Evolutionary conservation across 1,140 invertebrate species (phyloP).

Genomic region (Mizuhopecten yessoensis): DNA sequence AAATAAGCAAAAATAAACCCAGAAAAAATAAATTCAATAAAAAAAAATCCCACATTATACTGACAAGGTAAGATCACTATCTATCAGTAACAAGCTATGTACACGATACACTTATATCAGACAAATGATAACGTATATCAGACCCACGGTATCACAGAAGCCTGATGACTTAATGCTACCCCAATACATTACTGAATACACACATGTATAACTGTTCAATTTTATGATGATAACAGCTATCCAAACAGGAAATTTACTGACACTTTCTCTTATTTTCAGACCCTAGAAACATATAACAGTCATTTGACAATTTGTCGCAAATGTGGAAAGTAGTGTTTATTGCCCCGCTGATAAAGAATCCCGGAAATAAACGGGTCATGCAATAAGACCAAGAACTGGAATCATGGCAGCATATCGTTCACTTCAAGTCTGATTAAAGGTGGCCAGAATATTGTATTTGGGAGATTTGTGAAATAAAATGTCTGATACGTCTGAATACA

Average conservation of each 20-base stretch:
- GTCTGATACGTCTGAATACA: not conserved
- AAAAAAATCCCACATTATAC: too few relatives aligned
- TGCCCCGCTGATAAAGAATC: not conserved
- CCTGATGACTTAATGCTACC: not conserved
- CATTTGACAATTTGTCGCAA: slow-evolving; percentile 27
- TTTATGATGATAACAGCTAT: too few relatives aligned
- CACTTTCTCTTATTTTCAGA: not conserved
- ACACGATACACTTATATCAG: too few relatives aligned
- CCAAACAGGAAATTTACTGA: not conserved
- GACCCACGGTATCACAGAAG: too few relatives aligned
- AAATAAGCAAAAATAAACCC: too few relatives aligned
- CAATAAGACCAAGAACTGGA: not conserved
- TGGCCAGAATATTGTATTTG: not conserved
- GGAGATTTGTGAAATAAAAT: not conserved
- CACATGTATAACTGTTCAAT: not conserved
- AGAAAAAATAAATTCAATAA: too few relatives aligned
- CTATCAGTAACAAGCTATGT: too few relatives aligned
- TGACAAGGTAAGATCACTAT: too few relatives aligned
- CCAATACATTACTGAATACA: not conserved
- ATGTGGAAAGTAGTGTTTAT: not conserved
- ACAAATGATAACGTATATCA: too few relatives aligned
- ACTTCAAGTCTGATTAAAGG: not conserved
- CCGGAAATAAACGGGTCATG: not conserved
- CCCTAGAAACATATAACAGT: not conserved
- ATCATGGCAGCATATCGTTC: not conserved